Evolutionary conservation across 2,888 invertebrate species (phyloP).

Genomic region (Lepidonotus clava): DNA sequence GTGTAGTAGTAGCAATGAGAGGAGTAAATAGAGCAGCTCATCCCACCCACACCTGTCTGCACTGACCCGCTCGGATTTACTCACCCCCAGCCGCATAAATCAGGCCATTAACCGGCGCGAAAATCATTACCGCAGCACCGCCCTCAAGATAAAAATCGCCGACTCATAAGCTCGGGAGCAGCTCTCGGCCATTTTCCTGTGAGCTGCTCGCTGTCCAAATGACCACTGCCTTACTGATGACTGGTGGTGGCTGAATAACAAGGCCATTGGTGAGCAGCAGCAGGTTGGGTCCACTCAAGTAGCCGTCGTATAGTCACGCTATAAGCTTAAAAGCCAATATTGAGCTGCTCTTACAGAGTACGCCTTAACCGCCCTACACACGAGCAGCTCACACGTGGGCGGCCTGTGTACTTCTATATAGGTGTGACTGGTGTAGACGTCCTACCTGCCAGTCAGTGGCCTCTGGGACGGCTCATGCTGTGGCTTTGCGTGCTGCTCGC

Average conservation of each 20-base stretch:
- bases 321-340: not conserved
- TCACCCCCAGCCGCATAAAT: not conserved
- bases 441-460: too few species aligned
- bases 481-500: not conserved
- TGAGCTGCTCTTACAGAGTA: not conserved
- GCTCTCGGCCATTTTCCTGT: not conserved
- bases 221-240: not conserved
- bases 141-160: too few species aligned
- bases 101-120: not conserved
- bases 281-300: not conserved
- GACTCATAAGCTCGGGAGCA: not conserved
- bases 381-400: too few species aligned
- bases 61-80: constrained; percentile 26
- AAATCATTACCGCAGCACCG: not conserved
- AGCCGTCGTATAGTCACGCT: not conserved
- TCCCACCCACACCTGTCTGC: constrained; percentile 23
- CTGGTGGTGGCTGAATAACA: not conserved
- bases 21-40: constrained; percentile 25
- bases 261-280: not conserved
- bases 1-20: constrained; percentile 34
- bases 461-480: too few species aligned
- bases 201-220: not conserved
- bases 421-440: too few species aligned
- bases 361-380: not conserved
- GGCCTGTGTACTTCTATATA: too few species aligned